phyloP scores from a whole-genome alignment of 2,113 vertebrate genomes.

The Chloebia gouldiae region DNA sequence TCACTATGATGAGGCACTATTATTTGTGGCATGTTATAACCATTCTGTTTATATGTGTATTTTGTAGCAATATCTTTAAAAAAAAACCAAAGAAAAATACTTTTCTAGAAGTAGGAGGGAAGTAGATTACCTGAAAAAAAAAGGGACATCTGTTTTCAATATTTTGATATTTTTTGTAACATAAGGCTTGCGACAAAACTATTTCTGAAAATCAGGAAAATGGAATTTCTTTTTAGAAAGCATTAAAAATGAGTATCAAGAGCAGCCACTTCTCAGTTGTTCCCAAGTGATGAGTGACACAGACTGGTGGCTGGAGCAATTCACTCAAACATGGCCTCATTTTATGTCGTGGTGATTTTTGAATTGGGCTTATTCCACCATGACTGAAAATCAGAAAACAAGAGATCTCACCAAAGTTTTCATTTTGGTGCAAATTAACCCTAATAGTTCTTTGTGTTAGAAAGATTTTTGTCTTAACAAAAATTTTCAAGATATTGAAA shows the following conservation, averaged over 20 bases:
- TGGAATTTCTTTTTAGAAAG: background rate
- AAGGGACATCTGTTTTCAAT: background rate
- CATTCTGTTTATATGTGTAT: background rate
- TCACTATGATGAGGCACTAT: background rate
- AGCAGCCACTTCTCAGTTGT: background rate
- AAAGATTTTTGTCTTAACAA: background rate
- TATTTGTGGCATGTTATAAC: background rate
- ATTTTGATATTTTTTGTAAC: background rate
- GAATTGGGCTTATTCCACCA: background rate
- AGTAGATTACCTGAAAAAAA: background rate
- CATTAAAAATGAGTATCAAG: background rate
- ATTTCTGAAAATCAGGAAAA: background rate
- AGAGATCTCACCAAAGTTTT: background rate
- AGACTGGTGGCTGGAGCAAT: background rate
- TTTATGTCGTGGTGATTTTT: background rate
- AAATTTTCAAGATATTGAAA: background rate
- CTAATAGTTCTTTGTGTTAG: background rate
- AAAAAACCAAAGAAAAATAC: background rate
- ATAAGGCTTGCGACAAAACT: background rate
- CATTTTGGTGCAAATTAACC: background rate
- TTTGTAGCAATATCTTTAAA: background rate
- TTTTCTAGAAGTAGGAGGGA: background rate
- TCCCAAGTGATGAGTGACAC: background rate
- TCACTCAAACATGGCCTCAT: background rate
- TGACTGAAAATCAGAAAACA: background rate